Percentiles rank a stretch among this genome's conserved stretches.
phyloP scores from a whole-genome alignment of 2,797 vertebrate species.

The Clarias laeviceps region DNA sequence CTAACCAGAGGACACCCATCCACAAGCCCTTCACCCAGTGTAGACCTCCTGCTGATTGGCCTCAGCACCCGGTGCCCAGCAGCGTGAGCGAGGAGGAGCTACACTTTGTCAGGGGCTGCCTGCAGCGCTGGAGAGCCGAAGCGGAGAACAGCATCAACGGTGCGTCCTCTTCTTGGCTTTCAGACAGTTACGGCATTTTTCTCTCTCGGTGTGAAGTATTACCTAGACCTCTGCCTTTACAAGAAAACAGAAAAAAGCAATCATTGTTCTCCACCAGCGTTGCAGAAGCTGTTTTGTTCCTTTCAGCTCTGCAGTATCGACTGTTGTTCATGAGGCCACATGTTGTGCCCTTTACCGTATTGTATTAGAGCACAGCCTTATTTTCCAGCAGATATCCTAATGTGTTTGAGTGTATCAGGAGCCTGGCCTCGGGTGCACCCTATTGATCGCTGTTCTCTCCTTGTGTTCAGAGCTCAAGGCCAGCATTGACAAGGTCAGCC shows the following conservation, averaged over 20 bases:
- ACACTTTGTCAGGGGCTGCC: constrained; percentile 81
- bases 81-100: constrained; percentile 83
- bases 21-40: constrained; percentile 72
- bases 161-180: constrained; percentile 56
- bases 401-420: constrained; percentile 58
- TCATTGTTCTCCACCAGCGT: constrained; percentile 20
- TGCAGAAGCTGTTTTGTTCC: constrained; percentile 30
- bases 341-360: constrained; percentile 51
- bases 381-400: constrained; percentile 57
- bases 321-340: constrained; percentile 19
- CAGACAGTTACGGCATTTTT: constrained; percentile 21
- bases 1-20: constrained; percentile 65
- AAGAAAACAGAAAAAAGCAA: constrained; percentile 24
- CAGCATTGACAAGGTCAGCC: constrained; percentile 79
- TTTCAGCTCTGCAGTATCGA: constrained; percentile 34
- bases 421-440: constrained; percentile 40
- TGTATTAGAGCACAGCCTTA: constrained; percentile 49
- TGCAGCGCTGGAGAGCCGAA: constrained; percentile 90
- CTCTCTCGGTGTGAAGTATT: constrained; percentile 12
- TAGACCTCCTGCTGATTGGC: constrained; percentile 63
- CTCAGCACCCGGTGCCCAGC: constrained; percentile 77
- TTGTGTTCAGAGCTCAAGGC: constrained; percentile 83
- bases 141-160: constrained; percentile 90
- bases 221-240: constrained; percentile 7
- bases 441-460: constrained; percentile 55